These are phyloP conservation scores for Phenacoccus solenopsis DNA, from an alignment of 1,140 invertebrate species.

Conservation along the genomic window DNA sequence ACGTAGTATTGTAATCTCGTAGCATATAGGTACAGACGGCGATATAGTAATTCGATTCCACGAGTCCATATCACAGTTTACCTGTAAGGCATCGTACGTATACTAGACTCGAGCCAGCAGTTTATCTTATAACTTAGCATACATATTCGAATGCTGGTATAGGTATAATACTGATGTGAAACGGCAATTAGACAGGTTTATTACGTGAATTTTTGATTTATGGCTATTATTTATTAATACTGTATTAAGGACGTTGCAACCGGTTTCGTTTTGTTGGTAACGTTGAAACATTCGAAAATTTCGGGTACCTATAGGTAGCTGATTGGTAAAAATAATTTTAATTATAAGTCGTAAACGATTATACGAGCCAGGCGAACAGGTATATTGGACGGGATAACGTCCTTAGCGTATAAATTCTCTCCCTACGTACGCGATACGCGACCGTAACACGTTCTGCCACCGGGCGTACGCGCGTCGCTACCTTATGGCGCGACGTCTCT, in stretches of 20 bases:
- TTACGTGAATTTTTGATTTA: slow-evolving; percentile 3
- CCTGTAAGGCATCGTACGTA: background rate
- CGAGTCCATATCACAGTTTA: background rate
- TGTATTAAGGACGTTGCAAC: slow-evolving; percentile 1
- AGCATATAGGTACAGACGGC: background rate
- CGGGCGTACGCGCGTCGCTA: background rate
- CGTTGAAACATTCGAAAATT: background rate
- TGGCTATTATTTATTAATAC: background rate
- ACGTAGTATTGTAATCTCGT: too few relatives aligned
- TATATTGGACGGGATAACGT: background rate
- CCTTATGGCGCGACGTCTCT: background rate
- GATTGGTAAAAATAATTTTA: slow-evolving; percentile 3
- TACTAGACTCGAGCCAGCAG: too few relatives aligned
- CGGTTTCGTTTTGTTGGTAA: background rate
- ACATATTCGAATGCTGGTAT: too few relatives aligned
- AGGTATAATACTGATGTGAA: background rate
- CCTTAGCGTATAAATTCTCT: too few relatives aligned
- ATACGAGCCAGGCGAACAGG: background rate
- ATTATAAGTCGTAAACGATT: background rate
- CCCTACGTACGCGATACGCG: background rate
- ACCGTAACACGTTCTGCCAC: background rate
- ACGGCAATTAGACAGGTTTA: slow-evolving; percentile 1
- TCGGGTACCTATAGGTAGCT: background rate
- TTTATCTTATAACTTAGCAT: too few relatives aligned
- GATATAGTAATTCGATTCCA: too few relatives aligned